Conservation (phyloP, 2,888 invertebrate genomes). For the Tenthredo distinguenda region DNA sequence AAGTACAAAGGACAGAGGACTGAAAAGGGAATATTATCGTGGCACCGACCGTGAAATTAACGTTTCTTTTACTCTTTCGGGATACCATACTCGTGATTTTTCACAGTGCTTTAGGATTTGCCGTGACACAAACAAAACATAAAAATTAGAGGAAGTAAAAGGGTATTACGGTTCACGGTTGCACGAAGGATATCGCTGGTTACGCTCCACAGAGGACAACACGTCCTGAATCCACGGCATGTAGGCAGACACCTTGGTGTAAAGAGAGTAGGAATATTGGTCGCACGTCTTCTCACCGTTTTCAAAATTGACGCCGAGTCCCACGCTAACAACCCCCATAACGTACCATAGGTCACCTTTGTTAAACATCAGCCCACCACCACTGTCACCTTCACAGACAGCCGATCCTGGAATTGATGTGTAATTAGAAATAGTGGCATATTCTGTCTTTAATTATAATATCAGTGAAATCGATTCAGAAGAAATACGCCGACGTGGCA, state of each 20-base stretch:
- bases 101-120: background rate
- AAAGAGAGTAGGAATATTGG: conserved; percentile 73
- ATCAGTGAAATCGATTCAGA: background rate
- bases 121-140: background rate
- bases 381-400: conserved; percentile 79
- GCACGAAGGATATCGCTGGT: background rate
- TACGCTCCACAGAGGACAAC: conserved; percentile 62
- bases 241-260: conserved; percentile 72
- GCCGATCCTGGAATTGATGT: conserved; percentile 72
- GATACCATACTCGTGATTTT: background rate
- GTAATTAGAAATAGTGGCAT: background rate
- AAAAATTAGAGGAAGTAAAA: background rate
- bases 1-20: background rate
- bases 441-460: background rate
- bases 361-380: conserved; percentile 77
- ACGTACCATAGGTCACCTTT: conserved; percentile 74
- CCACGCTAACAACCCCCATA: conserved; percentile 78
- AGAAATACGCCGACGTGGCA: too few relatives aligned
- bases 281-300: conserved; percentile 68
- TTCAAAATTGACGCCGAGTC: conserved; percentile 63
- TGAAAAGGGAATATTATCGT: background rate
- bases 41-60: background rate
- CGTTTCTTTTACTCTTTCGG: background rate
- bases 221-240: conserved; percentile 71
- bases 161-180: background rate